Evolutionary conservation across 2,113 vertebrate genomes (phyloP).

Genomic region (Leptobrachium ailaonicum): DNA sequence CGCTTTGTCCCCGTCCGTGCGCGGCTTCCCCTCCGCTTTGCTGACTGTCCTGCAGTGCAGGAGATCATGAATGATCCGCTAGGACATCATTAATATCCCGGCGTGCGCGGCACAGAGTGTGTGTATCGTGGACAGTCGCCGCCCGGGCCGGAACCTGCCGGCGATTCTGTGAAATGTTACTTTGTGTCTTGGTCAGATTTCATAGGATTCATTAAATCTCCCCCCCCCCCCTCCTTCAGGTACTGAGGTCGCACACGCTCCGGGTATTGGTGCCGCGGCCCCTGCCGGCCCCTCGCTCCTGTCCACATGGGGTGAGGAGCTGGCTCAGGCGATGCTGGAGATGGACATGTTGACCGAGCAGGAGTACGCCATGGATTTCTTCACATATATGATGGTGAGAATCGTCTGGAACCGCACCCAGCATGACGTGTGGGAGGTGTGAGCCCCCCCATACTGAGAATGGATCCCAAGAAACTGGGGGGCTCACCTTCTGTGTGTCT

Average conservation of each 20-base stretch:
- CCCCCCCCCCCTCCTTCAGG: not conserved
- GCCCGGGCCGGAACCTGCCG: not conserved
- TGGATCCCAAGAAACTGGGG: too few relatives aligned
- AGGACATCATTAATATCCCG: too few relatives aligned
- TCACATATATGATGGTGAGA: constrained; percentile 77
- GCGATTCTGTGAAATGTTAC: not conserved
- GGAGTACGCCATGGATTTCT: constrained; percentile 76
- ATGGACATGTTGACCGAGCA: constrained; percentile 70
- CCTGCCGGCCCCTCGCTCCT: not conserved
- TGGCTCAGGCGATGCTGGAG: constrained; percentile 68
- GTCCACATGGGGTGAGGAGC: constrained; percentile 53
- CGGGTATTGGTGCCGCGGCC: not conserved
- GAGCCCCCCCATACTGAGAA: too few relatives aligned
- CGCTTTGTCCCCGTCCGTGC: too few relatives aligned
- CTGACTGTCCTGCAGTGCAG: too few relatives aligned
- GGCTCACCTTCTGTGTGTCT: too few relatives aligned
- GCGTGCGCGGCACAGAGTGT: too few relatives aligned
- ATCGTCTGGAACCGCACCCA: too few relatives aligned
- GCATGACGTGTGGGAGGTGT: too few relatives aligned
- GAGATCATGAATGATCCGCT: too few relatives aligned
- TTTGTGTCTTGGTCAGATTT: not conserved
- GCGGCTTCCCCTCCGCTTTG: too few relatives aligned
- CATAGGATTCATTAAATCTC: not conserved
- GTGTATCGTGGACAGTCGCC: too few relatives aligned
- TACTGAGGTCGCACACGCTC: not conserved